Evolutionary conservation across 2,888 invertebrate genomes (phyloP), one percentile per base, ranked within the genome.

Genomic region (Nemurella pictetii): DNA sequence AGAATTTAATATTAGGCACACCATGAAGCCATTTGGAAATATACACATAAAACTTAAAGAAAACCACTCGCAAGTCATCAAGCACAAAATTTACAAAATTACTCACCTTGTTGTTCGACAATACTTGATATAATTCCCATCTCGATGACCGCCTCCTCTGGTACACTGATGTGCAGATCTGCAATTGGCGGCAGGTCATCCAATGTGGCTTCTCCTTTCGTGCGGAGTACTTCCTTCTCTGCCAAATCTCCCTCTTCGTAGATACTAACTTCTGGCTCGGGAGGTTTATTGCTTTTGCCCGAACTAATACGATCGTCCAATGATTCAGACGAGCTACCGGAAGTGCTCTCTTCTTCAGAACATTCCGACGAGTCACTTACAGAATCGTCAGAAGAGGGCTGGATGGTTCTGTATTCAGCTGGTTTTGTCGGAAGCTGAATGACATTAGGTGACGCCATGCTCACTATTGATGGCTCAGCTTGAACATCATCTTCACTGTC

Each of bases 131-230:
- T 92, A 84, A 92, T 93, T 82, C 97, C 97, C 87, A 97, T 92
- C 87, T 94, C 94, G 84, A 93, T 92, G 87, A 95, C 95, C 86
- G 96, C 93, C 86, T 94, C 93, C 88, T 95, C 94, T 0, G 95
- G 94, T 20, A 96, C 93, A 85, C 94, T 94, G 86, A 97, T 96
- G 87, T 94, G 93, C 30, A 97, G 91, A 88, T 96, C 95, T 89
- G 96, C 94, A 85, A 97, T 95, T 0, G 95, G 96, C 0, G 96
- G 96, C 85, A 97, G 91, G 88, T 96, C 95, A 85, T 95, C 94
- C 4, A 95, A 89, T 0, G 90, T 90, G 25, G 94, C 88, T 88
- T 95, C 95, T 26, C 93, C 94, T 85, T 32, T 72, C n/a, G 27
- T 82, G 12, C 29, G 5, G 26, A 72, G 82, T 55, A 26, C 27